These are phyloP conservation scores for Chrysochloris asiatica DNA, from an alignment of 2,113 vertebrate genomes.

Conservation along the genomic window DNA sequence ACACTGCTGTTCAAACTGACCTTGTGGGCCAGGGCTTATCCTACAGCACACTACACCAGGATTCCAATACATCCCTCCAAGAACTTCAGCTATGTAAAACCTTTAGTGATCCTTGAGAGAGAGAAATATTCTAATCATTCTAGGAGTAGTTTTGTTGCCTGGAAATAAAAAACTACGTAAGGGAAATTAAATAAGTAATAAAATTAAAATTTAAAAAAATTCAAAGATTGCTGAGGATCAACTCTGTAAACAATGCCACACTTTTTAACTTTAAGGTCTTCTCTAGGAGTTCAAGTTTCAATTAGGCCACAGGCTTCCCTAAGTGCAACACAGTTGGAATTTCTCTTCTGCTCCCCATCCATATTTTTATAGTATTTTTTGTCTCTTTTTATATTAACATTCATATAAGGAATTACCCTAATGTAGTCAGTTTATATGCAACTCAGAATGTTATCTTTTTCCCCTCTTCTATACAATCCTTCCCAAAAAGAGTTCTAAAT, in stretches of 20 bases:
- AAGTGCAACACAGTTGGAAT: neutral
- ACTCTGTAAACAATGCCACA: neutral
- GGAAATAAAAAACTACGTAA: slow-evolving; percentile 22
- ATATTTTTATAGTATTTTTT: neutral
- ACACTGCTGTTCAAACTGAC: too few species aligned
- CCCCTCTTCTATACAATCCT: neutral
- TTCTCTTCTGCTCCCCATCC: neutral
- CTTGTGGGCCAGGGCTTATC: too few species aligned
- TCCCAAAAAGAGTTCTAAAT: too few species aligned
- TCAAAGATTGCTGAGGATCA: neutral
- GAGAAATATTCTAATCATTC: neutral
- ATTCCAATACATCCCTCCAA: neutral
- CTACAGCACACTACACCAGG: too few species aligned
- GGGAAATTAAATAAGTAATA: neutral
- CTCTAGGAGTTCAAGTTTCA: neutral
- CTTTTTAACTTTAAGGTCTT: neutral
- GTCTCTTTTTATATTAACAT: too few species aligned
- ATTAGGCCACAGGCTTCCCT: neutral
- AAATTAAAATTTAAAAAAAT: neutral
- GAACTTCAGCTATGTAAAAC: neutral
- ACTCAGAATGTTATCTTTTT: neutral
- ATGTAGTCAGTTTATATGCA: too few species aligned
- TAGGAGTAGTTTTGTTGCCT: neutral
- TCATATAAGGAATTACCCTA: neutral
- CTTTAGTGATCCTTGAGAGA: neutral